Conservation (phyloP, 92 coral and sea anemone species). For the Isaurus tuberculatus region DNA sequence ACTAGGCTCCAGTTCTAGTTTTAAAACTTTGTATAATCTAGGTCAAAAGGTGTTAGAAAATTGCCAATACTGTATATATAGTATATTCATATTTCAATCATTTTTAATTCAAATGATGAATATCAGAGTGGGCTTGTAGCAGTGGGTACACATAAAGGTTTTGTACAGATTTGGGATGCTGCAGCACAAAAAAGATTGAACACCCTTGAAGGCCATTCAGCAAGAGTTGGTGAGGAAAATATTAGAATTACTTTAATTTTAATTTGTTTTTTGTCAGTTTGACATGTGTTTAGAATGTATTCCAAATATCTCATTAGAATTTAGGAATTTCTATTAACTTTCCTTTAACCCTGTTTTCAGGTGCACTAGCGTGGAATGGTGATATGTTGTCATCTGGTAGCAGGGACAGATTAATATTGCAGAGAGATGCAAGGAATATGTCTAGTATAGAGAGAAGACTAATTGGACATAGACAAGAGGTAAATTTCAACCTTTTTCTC, state of each 20-base stretch:
- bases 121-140: constrained; percentile 93
- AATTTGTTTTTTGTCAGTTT: not conserved
- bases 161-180: constrained; percentile 99
- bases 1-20: no score
- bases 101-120: not conserved
- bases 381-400: constrained; percentile 98
- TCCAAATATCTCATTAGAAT: not conserved
- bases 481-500: not conserved
- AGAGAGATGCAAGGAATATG: constrained; percentile 87
- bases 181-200: constrained; percentile 88
- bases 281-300: no score
- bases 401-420: constrained; percentile 92
- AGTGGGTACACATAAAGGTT: constrained; percentile 98
- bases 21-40: no score
- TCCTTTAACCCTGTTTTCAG: constrained; percentile 33
- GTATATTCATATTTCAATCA: not conserved
- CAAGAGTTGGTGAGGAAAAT: constrained; percentile 89
- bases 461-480: constrained; percentile 99
- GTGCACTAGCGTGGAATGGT: constrained; percentile 99
- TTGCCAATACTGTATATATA: no score
- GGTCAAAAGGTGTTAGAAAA: no score
- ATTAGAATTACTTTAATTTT: not conserved
- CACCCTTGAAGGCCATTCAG: constrained; percentile 95
- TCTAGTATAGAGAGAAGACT: constrained; percentile 83
- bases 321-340: not conserved